Evolutionary conservation across 2,888 invertebrate genomes (phyloP), one percentile per base, ranked within the genome.

Genomic region (Celastrina argiolus): DNA sequence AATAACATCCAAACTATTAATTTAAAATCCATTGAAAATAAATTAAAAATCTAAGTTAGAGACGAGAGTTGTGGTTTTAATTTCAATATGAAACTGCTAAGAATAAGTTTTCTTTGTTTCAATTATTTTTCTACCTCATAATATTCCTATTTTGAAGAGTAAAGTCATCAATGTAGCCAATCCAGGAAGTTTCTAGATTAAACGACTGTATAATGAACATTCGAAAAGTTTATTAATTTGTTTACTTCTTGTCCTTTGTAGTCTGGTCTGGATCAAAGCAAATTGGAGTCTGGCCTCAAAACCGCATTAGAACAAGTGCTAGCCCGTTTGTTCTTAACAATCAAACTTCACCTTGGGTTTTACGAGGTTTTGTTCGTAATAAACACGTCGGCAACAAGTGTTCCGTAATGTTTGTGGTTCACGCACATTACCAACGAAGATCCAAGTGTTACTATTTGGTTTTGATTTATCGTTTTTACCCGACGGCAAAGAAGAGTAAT

Each of bases 271-370:
- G 82, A 82, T 81, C 78, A 80, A 80, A 81, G 78, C 79, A 79
- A 83, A 81, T 78, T 80, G 73, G 75, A 79, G 76, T 77, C 76
- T 80, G 83, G 78, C 83, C 85, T 84, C 81, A 81, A 84, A 83
- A 83, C 81, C 81, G 74, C 80, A 76, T 83, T 83, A 78, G 78
- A 78, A 74, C 78, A 72, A 73, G 74, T 77, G 71, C 56, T 67
- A 64, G 70, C 71, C 72, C 73, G 74, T 76, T 77, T 73, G 69
- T 72, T 70, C 75, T 74, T 74, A 85, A 87, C 86, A 87, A 85
- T 87, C 83, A 85, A 82, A 85, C 74, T 79, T 84, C 82, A 85
- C 88, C 87, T 88, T 87, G 85, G 76, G 73, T 78, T 87, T 87
- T 85, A 86, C 81, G 83, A 83, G 78, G 78, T 74, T 76, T 80